Percentiles rank a stretch among this genome's conserved stretches.
phyloP scores from a whole-genome alignment of 2,113 vertebrate genomes.

The Podocnemis expansa region DNA sequence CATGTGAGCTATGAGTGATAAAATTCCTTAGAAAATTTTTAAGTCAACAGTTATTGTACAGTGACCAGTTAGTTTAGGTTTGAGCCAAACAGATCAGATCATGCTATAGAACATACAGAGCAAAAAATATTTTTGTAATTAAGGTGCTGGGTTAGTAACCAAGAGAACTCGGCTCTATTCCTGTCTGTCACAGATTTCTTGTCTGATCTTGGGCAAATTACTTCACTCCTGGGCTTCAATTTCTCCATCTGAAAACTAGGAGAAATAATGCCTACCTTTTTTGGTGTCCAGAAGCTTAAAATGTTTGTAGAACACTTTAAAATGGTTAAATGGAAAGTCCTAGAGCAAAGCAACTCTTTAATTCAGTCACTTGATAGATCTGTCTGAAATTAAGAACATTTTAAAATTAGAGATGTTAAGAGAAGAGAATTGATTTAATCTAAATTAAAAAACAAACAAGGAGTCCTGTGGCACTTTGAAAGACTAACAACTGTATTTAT shows the following conservation, averaged over 20 bases:
- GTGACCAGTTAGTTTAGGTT: fast-evolving
- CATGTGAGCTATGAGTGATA: background rate
- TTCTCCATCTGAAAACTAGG: background rate
- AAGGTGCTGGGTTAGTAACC: background rate
- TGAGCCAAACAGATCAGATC: background rate
- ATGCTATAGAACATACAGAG: background rate
- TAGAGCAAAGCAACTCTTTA: background rate
- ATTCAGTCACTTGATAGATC: background rate
- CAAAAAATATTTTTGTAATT: background rate
- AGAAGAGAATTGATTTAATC: background rate
- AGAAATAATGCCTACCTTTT: background rate
- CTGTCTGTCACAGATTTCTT: background rate
- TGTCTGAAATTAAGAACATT: background rate
- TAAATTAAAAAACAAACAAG: background rate
- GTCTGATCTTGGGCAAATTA: background rate
- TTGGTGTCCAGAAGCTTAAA: background rate
- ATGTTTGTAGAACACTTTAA: background rate
- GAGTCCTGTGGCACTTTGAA: too few species aligned
- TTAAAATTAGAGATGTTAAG: background rate
- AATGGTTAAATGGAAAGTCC: background rate
- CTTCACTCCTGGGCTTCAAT: background rate
- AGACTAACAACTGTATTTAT: too few species aligned
- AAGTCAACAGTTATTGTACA: background rate
- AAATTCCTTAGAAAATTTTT: background rate
- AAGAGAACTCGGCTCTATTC: background rate